Evolutionary conservation across 53 echinoderm and acorn worm species (phyloP).

Genomic region (Paracentrotus lividus): DNA sequence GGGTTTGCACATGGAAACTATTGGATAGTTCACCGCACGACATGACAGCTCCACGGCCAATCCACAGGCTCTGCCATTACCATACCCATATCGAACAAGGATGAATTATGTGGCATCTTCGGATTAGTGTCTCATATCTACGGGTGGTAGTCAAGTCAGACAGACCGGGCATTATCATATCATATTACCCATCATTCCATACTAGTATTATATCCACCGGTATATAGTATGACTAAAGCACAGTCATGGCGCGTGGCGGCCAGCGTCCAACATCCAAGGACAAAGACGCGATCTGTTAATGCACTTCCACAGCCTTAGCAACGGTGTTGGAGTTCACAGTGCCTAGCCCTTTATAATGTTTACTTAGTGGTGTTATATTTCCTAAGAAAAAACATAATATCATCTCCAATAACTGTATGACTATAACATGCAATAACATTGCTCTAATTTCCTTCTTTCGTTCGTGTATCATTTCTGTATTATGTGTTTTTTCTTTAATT

Average conservation of each 20-base stretch:
- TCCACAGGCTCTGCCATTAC: background rate
- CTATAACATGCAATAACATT: background rate
- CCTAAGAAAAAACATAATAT: background rate
- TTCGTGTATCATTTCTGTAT: background rate
- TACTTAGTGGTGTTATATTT: background rate
- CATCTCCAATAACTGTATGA: background rate
- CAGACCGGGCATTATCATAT: conserved; percentile 20
- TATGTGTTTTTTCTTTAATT: too few species aligned
- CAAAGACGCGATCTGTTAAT: background rate
- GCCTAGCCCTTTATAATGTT: background rate
- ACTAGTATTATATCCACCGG: too few species aligned
- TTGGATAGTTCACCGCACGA: background rate
- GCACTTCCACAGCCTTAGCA: background rate
- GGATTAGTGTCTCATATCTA: conserved; percentile 3
- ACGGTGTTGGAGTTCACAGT: background rate
- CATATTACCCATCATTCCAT: background rate
- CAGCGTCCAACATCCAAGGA: background rate
- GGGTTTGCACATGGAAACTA: too few species aligned
- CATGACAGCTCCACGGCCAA: background rate
- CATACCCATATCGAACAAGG: background rate
- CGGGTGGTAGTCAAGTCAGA: conserved; percentile 17
- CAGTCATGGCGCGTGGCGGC: background rate
- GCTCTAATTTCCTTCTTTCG: background rate
- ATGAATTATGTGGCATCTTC: conserved; percentile 6
- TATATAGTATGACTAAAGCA: conserved; percentile 18